Evolutionary conservation across 2,888 invertebrate genomes (phyloP).

Genomic region (Acrocyrtus sp.): DNA sequence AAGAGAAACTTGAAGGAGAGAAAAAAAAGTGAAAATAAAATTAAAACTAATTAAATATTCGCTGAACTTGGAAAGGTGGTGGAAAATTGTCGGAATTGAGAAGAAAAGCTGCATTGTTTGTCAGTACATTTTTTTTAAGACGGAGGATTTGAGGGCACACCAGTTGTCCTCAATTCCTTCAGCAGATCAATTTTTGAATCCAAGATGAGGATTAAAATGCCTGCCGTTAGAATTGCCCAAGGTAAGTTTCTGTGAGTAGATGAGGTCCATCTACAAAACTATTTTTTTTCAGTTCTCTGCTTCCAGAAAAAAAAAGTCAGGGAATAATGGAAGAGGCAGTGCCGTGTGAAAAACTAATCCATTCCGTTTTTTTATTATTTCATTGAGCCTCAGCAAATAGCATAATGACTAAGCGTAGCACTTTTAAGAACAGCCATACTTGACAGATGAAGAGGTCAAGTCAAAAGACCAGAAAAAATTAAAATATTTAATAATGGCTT

Average conservation of each 20-base stretch:
- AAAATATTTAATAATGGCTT: too few species aligned
- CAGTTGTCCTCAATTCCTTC: slow-evolving; percentile 52
- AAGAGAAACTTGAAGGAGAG: too few species aligned
- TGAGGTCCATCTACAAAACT: neutral
- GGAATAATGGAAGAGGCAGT: neutral
- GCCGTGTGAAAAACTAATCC: slow-evolving; percentile 21
- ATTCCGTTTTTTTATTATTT: too few species aligned
- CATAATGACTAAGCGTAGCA: neutral
- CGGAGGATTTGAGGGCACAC: slow-evolving; percentile 39
- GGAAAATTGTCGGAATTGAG: too few species aligned
- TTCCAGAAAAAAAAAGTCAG: neutral
- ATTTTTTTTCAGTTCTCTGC: neutral
- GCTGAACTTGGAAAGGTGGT: too few species aligned
- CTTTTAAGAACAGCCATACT: neutral
- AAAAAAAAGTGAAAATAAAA: too few species aligned
- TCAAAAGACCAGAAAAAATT: neutral
- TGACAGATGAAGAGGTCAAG: slow-evolving; percentile 24
- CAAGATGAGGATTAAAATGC: slow-evolving; percentile 98
- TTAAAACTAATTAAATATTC: too few species aligned
- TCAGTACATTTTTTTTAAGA: slow-evolving; percentile 10
- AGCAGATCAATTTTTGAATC: slow-evolving; percentile 4
- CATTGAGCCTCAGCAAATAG: too few species aligned
- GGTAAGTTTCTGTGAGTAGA: slow-evolving; percentile 73
- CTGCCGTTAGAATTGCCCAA: slow-evolving; percentile 96
- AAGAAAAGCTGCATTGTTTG: too few species aligned